phyloP scores from a whole-genome alignment of 1,140 invertebrate genomes.

The Drosophila subpulchrella region DNA sequence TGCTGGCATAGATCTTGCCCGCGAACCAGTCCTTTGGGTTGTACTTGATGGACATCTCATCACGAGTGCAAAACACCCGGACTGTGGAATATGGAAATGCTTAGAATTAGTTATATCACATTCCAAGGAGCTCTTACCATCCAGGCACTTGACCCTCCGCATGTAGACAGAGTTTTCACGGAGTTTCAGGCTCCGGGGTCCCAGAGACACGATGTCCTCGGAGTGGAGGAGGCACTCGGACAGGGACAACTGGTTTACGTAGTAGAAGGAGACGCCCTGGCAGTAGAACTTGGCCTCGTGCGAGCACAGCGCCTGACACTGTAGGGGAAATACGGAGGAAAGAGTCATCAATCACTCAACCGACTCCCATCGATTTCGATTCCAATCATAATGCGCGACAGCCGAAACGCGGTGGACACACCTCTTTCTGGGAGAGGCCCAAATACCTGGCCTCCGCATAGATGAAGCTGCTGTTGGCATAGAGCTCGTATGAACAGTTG shows the following conservation, averaged over 20 bases:
- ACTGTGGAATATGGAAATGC: constrained; percentile 78
- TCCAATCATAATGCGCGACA: constrained; percentile 65
- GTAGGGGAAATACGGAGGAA: constrained; percentile 27
- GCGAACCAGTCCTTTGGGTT: constrained; percentile 86
- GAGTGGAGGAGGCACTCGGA: constrained; percentile 85
- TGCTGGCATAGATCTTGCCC: constrained; percentile 87
- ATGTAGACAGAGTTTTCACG: constrained; percentile 83
- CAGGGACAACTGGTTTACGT: constrained; percentile 51
- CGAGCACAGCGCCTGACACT: constrained; percentile 79
- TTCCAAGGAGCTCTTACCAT: constrained; percentile 75
- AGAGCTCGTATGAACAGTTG: constrained; percentile 81
- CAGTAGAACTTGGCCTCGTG: constrained; percentile 79
- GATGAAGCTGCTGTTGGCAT: constrained; percentile 81
- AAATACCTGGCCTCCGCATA: constrained; percentile 80
- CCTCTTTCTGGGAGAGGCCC: constrained; percentile 83
- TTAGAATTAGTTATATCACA: background rate
- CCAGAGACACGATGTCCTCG: constrained; percentile 85
- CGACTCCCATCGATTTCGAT: constrained; percentile 52
- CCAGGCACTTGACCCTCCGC: constrained; percentile 85
- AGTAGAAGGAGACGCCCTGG: constrained; percentile 78
- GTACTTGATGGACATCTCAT: constrained; percentile 86
- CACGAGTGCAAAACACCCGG: constrained; percentile 86
- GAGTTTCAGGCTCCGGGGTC: constrained; percentile 84
- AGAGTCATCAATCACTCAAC: constrained; percentile 69
- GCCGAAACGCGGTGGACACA: constrained; percentile 60